Base-by-base conservation (phyloP, 2,797 vertebrate genomes). In the Coranthus polyacanthus region DNA sequence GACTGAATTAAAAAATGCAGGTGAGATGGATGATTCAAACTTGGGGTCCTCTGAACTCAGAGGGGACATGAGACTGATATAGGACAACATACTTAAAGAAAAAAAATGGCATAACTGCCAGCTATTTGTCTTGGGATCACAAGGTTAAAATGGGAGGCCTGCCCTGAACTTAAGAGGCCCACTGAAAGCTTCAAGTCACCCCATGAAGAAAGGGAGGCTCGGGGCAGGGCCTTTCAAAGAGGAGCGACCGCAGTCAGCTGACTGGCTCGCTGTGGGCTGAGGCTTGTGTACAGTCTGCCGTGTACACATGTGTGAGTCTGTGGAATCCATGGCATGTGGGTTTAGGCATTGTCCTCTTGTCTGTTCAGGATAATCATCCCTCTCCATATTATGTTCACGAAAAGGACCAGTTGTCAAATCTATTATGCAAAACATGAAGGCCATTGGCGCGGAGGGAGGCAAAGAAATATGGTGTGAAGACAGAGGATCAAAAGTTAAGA, bases 281-380 rank as follows among this genome's bases (percentile, higher is more conserved):
- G 49, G 54, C 69, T 65, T 67, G 55, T 68, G 71, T 81, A 82
- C 85, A 80, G 83, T 86, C 76, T 69, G 69, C 70, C 72, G 67
- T 78, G 71, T 71, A 50, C 84, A 87, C 71, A 75, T 79, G 69
- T 86, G 81, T 78, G 69, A 80, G 66, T 72, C 67, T 73, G 55
- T 71, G 88, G 89, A 91, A 92, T 92, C 84, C 78, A 62, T 79
- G 85, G 89, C 78, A 91, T 89, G 85, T 83, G 50, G 77, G 64
- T 70, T 57, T 70, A 61, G 84, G 72, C 73, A 88, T 92, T 93
- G 88, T 88, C 72, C 80, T 79, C 78, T 52, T 79, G 75, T 44
- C 62, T 66, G 49, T 43, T 16, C 50, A 66, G 22, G 55, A 83
- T 81, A 84, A 89, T 81, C 74, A 75, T 64, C 69, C 64, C 52